A percentile compares a stretch with the other conserved stretches of the same genome.
phyloP scores from a whole-genome alignment of 2,797 vertebrate species.

The Nannoperca obscura region DNA sequence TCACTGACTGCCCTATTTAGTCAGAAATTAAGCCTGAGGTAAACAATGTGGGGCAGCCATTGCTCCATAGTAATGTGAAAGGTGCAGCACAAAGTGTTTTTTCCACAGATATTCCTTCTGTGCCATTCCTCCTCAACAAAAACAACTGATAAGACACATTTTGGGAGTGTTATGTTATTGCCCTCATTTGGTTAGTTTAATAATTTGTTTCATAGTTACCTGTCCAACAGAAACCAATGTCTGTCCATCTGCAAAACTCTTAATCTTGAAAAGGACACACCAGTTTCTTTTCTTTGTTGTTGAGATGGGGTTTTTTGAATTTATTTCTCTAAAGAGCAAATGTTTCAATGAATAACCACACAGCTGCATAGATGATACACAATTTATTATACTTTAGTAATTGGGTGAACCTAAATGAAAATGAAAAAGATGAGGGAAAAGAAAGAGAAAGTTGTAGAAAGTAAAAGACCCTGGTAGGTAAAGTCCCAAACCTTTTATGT shows the following conservation, averaged over 20 bases:
- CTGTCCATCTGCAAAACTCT: background rate
- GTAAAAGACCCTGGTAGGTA: background rate
- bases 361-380: background rate
- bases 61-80: background rate
- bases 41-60: slow-evolving; percentile 15
- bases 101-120: background rate
- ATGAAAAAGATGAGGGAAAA: background rate
- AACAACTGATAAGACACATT: background rate
- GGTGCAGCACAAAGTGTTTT: background rate
- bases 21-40: slow-evolving; percentile 45
- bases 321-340: background rate
- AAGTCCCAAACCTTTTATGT: background rate
- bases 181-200: background rate
- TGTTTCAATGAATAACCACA: background rate
- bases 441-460: background rate
- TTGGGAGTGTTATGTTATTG: background rate
- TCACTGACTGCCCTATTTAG: slow-evolving; percentile 54
- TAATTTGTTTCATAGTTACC: background rate
- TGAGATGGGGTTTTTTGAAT: background rate
- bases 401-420: background rate
- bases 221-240: too few relatives aligned
- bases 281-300: background rate
- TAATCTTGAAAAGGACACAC: background rate
- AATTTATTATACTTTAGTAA: background rate
- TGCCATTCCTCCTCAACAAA: background rate